Base-by-base conservation (phyloP, 1,140 invertebrate species). In the Acromyrmex charruanus region DNA sequence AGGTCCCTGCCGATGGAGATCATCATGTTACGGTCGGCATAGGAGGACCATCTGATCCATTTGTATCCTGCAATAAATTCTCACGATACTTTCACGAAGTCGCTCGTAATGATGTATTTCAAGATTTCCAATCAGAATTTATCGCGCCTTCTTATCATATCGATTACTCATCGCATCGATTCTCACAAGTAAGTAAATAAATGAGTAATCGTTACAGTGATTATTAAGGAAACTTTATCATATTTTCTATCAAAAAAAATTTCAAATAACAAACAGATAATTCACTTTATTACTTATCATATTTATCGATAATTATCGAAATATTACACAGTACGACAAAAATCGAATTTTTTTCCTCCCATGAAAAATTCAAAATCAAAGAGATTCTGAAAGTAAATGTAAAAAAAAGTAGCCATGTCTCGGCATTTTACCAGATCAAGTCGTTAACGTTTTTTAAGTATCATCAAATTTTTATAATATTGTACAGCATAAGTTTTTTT, bases 1-100 rank as follows among this genome's bases (percentile, higher is more conserved):
- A 93, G 75, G 82, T 96, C 96, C 25, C 87, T 85, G 2, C 96
- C 96, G 49, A 94, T 94, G 7, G 89, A 88, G 16, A 96, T 93
- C 65, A 96, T 95, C 84, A 81, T 89, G 28, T 25, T 63, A 28
- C 61, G 77, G 28, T 88, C 80, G n/a, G 16, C 25, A n/a, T 94
- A 94, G 35, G 92, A 93, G 59, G 88, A 88, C 87, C 80, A 94
- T 85, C 93, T 94, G 9, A 93, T 90, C 94, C 94, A 94, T 86
- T 88, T 94, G 87, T 92, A 93, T 75, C 92, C 93, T 94, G 49
- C 7, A n/a, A 81, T 5, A 69, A 21, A 58, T 58, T 55, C 9
- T 53, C 28, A 5, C 14, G 12, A 53, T 39, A 28, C 25, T 75
- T 61, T n/a, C 21, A 18, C 14, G 39, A 49, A 35, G 49, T 25